A percentile compares a stretch with the other conserved stretches of the same genome.
Evolutionary conservation across 2,113 vertebrate genomes (phyloP).

Genomic region (Dicrurus megarhynchus): DNA sequence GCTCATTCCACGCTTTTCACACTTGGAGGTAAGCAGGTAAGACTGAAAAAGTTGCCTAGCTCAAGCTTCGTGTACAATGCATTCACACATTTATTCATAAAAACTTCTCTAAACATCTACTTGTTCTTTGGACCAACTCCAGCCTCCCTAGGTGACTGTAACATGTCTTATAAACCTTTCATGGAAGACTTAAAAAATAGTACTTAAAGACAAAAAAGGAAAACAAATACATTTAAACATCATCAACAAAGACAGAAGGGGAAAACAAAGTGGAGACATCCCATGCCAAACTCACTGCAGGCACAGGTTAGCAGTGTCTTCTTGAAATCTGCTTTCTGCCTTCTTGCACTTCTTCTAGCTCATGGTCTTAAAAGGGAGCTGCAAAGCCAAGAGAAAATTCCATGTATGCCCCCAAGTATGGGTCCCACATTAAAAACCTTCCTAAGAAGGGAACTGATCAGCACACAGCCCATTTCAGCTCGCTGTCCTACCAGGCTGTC

Average conservation of each 20-base stretch:
- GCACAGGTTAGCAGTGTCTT: neutral
- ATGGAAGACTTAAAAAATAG: slow-evolving; percentile 32
- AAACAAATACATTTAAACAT: slow-evolving; percentile 33
- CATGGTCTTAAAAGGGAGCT: neutral
- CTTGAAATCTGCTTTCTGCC: neutral
- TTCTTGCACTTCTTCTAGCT: neutral
- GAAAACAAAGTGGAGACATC: neutral
- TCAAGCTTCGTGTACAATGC: neutral
- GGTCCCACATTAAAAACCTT: neutral
- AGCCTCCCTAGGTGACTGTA: slow-evolving; percentile 33
- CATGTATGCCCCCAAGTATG: neutral
- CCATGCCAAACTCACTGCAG: neutral
- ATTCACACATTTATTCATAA: slow-evolving; percentile 17
- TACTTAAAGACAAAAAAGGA: slow-evolving; percentile 10
- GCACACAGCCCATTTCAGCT: neutral
- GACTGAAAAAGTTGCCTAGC: slow-evolving; percentile 1
- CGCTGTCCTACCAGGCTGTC: neutral
- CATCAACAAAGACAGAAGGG: neutral
- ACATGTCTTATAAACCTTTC: slow-evolving; percentile 39
- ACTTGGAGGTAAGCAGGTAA: neutral
- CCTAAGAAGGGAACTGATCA: neutral
- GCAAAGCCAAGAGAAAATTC: neutral
- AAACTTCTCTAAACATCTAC: slow-evolving; percentile 34
- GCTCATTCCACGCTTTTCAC: neutral
- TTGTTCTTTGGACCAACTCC: slow-evolving; percentile 61